These are phyloP conservation scores for Psilopsiagon aymara DNA, from an alignment of 2,113 vertebrate species.

Conservation along the genomic window DNA sequence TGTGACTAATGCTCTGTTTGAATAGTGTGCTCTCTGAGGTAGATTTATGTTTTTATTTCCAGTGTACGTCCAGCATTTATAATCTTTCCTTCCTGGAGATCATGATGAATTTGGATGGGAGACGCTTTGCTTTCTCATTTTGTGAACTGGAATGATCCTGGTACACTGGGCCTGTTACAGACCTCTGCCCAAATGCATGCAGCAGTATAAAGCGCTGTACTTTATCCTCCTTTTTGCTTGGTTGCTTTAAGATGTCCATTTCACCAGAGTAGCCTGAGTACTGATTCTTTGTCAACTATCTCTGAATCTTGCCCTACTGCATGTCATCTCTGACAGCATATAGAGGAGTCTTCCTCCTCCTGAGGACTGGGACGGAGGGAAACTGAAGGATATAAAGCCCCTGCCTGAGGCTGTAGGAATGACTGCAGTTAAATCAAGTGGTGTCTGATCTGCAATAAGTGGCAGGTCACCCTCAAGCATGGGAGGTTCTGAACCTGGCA, in stretches of 20 bases:
- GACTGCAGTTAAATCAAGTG: neutral
- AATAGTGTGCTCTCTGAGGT: neutral
- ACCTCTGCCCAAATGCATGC: neutral
- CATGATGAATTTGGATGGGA: neutral
- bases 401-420: neutral
- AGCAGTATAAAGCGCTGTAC: fast-evolving
- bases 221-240: neutral
- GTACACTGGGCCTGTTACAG: neutral
- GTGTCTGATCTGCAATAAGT: neutral
- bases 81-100: conserved; percentile 9
- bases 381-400: neutral
- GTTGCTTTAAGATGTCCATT: neutral
- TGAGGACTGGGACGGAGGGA: neutral
- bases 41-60: conserved; percentile 22
- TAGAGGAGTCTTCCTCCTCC: neutral
- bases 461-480: fast-evolving
- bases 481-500: neutral
- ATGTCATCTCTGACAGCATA: neutral
- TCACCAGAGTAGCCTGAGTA: neutral
- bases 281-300: neutral
- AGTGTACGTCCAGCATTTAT: neutral
- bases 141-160: neutral
- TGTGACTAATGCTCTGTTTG: conserved; percentile 45
- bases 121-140: neutral
- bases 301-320: neutral